These are phyloP conservation scores for Proisotoma minuta DNA, from an alignment of 2,888 invertebrate species.

Conservation along the genomic window DNA sequence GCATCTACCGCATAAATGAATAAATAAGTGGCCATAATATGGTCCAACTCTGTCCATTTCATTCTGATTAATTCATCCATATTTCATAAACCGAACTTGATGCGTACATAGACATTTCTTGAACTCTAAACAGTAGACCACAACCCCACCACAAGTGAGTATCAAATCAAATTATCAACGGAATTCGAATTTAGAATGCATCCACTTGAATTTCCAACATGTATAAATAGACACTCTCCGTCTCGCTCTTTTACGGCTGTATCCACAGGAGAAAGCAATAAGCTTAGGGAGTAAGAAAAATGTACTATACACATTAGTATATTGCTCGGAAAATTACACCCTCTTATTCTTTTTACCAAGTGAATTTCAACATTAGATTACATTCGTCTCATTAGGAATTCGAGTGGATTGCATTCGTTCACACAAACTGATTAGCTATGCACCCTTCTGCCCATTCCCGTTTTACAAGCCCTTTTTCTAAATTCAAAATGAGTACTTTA, in stretches of 20 bases:
- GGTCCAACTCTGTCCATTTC: not conserved
- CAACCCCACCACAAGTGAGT: too few species aligned
- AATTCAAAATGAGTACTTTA: slow-evolving; percentile 11
- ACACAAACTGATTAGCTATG: slow-evolving; percentile 9
- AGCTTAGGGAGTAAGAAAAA: too few species aligned
- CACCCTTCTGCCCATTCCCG: slow-evolving; percentile 8
- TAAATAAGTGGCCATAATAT: too few species aligned
- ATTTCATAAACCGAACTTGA: not conserved
- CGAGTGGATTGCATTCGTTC: slow-evolving; percentile 12
- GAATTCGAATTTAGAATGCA: too few species aligned
- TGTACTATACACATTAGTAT: too few species aligned
- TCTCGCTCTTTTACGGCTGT: too few species aligned
- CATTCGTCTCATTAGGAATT: slow-evolving; percentile 16
- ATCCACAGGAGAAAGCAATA: too few species aligned
- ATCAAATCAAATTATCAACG: too few species aligned
- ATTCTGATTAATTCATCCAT: slow-evolving; percentile 14
- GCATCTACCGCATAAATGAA: too few species aligned
- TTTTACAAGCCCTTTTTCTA: slow-evolving; percentile 11
- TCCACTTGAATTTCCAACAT: too few species aligned
- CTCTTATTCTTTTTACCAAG: too few species aligned
- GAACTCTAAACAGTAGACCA: not conserved
- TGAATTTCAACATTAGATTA: not conserved
- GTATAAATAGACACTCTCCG: too few species aligned
- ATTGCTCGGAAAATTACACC: not conserved
- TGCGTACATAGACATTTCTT: not conserved